A percentile compares a stretch with the other conserved stretches of the same genome.
These are phyloP conservation scores for Pelodytes ibericus DNA, from an alignment of 2,797 vertebrate genomes.

Conservation along the genomic window DNA sequence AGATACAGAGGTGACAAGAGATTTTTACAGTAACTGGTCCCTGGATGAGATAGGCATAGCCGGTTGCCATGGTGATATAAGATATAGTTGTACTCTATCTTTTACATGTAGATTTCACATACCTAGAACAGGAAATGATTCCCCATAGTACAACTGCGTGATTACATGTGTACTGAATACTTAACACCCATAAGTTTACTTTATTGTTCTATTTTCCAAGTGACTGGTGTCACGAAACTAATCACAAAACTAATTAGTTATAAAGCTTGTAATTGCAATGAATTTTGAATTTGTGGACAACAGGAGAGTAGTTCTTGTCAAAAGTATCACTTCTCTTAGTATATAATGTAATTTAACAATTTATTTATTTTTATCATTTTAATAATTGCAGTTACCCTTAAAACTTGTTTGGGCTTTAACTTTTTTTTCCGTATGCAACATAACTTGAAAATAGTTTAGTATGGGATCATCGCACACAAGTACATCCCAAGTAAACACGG, in stretches of 20 bases:
- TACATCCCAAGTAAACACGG: too few relatives aligned
- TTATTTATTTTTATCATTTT: too few relatives aligned
- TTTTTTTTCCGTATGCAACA: background rate
- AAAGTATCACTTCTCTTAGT: background rate
- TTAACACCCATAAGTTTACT: background rate
- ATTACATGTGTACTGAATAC: background rate
- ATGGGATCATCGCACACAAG: too few relatives aligned
- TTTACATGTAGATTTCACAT: conserved; percentile 7
- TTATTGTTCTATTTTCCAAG: background rate
- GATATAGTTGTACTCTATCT: background rate
- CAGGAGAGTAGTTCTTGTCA: background rate
- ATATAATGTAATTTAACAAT: background rate
- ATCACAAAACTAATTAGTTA: conserved; percentile 3
- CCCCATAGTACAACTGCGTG: background rate
- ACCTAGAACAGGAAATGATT: background rate
- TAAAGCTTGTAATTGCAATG: background rate
- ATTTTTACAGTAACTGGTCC: conserved; percentile 4
- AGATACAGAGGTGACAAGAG: background rate
- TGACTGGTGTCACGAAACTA: background rate
- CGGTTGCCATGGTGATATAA: conserved; percentile 1
- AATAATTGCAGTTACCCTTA: background rate
- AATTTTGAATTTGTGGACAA: background rate
- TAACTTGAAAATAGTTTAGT: background rate
- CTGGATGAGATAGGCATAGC: background rate
- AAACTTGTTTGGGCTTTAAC: background rate